phyloP scores from a whole-genome alignment of 2,797 vertebrate species.

The Chelmon rostratus region DNA sequence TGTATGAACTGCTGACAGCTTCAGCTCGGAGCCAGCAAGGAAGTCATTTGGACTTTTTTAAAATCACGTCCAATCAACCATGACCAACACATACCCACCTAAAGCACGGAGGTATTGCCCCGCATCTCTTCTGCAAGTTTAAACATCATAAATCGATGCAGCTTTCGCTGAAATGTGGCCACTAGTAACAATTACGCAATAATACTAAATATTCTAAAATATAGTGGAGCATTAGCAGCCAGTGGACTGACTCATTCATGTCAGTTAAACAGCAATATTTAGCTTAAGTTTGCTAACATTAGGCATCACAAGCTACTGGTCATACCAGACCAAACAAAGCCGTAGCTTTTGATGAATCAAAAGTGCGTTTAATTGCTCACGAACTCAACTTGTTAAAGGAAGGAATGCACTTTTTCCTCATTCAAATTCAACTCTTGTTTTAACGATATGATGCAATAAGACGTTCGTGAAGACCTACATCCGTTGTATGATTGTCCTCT shows the following conservation, averaged over 20 bases:
- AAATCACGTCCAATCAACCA: neutral
- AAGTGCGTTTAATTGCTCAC: neutral
- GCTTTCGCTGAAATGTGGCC: neutral
- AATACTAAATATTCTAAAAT: neutral
- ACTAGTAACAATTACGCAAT: neutral
- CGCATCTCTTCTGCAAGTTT: too few relatives aligned
- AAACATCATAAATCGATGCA: too few relatives aligned
- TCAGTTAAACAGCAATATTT: neutral
- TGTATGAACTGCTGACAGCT: neutral
- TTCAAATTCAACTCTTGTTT: constrained; percentile 9
- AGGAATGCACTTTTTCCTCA: neutral
- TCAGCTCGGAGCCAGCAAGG: neutral
- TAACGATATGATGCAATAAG: constrained; percentile 10
- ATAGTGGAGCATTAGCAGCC: too few relatives aligned
- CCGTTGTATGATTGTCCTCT: constrained; percentile 63
- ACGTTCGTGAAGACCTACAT: constrained; percentile 52
- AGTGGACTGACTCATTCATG: neutral
- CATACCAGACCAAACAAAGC: neutral
- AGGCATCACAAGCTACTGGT: neutral
- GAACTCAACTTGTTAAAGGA: constrained; percentile 22
- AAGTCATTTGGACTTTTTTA: neutral
- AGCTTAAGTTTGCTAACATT: neutral
- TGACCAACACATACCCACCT: neutral
- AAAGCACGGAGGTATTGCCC: neutral
- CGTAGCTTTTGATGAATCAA: neutral